Conservation (phyloP, 2,888 invertebrate genomes). For the Cyaniris semiargus region DNA sequence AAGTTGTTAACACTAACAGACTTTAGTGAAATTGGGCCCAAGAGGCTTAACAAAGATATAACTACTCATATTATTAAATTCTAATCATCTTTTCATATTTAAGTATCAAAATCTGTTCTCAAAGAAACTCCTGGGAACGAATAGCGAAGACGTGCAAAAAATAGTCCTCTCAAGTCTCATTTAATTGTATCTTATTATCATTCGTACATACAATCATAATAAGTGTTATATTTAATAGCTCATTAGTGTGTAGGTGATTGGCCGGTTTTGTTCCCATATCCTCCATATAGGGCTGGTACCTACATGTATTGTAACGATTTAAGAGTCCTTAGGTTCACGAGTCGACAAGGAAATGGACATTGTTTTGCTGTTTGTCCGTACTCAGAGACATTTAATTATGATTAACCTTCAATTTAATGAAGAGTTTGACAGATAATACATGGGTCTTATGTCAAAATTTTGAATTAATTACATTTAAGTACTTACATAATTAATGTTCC, state of each 20-base stretch:
- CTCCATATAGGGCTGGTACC: slow-evolving; percentile 43
- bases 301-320: background rate
- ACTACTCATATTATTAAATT: background rate
- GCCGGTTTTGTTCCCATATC: slow-evolving; percentile 76
- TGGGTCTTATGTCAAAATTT: too few species aligned
- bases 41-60: background rate
- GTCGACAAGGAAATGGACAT: background rate
- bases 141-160: background rate
- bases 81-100: background rate
- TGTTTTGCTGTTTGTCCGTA: too few species aligned
- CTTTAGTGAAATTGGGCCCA: too few species aligned
- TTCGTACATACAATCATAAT: background rate
- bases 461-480: too few species aligned
- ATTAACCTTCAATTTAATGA: too few species aligned
- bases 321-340: background rate
- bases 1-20: too few species aligned
- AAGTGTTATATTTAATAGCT: background rate
- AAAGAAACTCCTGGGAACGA: background rate
- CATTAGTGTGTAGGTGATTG: slow-evolving; percentile 54
- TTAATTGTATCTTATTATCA: slow-evolving; percentile 1
- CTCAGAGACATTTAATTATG: too few species aligned
- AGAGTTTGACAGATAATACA: too few species aligned
- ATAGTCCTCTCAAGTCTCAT: background rate
- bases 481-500: too few species aligned
- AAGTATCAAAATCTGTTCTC: background rate